These are phyloP conservation scores for Drosophila azteca DNA, from an alignment of 1,140 invertebrate species.

Conservation along the genomic window DNA sequence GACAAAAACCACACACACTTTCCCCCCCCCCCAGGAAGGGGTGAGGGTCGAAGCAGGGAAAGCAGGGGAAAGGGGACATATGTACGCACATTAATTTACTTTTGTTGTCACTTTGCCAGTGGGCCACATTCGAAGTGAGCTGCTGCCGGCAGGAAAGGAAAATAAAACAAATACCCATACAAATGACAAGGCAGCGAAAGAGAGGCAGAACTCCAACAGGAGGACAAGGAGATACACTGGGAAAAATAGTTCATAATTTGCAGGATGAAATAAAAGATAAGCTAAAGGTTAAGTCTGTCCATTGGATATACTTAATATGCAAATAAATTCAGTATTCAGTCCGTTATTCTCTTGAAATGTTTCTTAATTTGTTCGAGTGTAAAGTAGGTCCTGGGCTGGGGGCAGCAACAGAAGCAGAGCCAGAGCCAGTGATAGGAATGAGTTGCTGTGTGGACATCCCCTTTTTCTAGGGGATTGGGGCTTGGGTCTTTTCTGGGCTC, in stretches of 20 bases:
- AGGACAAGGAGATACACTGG: background rate
- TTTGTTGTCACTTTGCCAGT: conserved; percentile 82
- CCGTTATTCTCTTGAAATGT: too few species aligned
- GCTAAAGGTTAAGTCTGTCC: too few species aligned
- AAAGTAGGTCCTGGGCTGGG: background rate
- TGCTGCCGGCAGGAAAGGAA: conserved; percentile 55
- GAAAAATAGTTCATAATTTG: too few species aligned
- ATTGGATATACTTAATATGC: too few species aligned
- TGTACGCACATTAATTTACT: conserved; percentile 83
- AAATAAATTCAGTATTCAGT: too few species aligned
- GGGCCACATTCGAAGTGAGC: conserved; percentile 77
- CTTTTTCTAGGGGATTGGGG: conserved; percentile 6
- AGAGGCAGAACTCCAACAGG: conserved; percentile 12
- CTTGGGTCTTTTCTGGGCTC: conserved; percentile 4
- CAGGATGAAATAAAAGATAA: too few species aligned
- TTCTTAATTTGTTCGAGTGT: too few species aligned
- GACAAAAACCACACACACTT: conserved; percentile 63
- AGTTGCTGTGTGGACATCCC: conserved; percentile 16
- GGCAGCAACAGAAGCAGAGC: too few species aligned
- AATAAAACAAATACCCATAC: conserved; percentile 74
- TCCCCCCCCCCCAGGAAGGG: conserved; percentile 11
- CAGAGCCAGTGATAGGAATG: too few species aligned
- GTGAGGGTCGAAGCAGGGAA: background rate
- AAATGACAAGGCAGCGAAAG: conserved; percentile 69
- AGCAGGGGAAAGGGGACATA: conserved; percentile 28